Base-by-base conservation (phyloP, 2,113 vertebrate species). In the Solenodon paradoxus region DNA sequence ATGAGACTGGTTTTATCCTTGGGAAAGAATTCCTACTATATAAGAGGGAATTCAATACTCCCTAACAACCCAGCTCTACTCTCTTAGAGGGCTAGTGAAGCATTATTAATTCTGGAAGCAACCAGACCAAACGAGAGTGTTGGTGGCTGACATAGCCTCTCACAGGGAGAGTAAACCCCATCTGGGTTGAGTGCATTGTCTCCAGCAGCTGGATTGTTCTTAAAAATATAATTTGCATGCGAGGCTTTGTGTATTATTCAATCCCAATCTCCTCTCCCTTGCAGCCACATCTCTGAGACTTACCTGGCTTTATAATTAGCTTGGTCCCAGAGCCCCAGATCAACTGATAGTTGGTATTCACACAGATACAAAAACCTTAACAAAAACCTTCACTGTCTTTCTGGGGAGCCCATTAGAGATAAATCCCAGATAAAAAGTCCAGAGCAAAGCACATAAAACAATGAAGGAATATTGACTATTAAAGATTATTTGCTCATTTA, bases 401-500 rank as follows among this genome's bases (percentile, higher is more conserved):
- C 95, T 16, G 40, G 92, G 96, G 87, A 97, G 53, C 86, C 86
- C 90, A 93, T 96, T 96, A 97, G 81, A 95, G 97, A 97, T 96
- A 95, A 97, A 82, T 84, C 90, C 51, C 59, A 79, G 97, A 96
- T 88, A 92, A 92, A 91, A 96, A 95, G 66, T 92, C 96, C 69
- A 95, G 88, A 95, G 92, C 72, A 92, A 77, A 95, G 80, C 94
- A 94, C 77, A 86, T 88, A 85, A 96, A 95, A 97, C 96, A 96
- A 92, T 72, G 88, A 83, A 94, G 59, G 90, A 96, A 91, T 97
- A 97, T 94, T 97, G 97, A 95, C 90, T 89, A 91, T 66, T 96
- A 94, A 95, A 96, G 97, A 97, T 96, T 96, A 97, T 97, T 96
- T 98, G 96, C 83, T 97, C 97, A 95, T 96, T 97, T 97, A 98